Conservation (phyloP, 1,140 invertebrate genomes). For the Hydropsyche tenuis region DNA sequence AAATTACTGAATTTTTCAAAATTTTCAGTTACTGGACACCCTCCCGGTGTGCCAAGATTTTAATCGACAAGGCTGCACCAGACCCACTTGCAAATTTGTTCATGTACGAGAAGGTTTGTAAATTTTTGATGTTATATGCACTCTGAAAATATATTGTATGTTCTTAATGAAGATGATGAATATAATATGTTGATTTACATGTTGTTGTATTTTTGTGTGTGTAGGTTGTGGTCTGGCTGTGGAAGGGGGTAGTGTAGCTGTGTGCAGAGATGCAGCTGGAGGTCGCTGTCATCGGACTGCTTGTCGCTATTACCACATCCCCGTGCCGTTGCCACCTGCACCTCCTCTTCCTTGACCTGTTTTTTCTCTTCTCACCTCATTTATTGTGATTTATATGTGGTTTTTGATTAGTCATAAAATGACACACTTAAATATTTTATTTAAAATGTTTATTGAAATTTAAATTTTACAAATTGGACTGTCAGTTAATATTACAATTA, state of each 20-base stretch:
- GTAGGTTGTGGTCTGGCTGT: constrained; percentile 91
- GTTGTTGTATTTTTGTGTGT: constrained; percentile 40
- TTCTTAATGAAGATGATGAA: background rate
- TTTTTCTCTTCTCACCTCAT: constrained; percentile 39
- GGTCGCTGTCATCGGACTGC: constrained; percentile 86
- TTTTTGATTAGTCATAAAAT: constrained; percentile 40
- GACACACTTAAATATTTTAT: constrained; percentile 39
- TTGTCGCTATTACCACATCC: constrained; percentile 95
- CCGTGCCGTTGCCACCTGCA: constrained; percentile 80
- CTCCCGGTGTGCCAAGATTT: constrained; percentile 99
- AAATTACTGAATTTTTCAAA: background rate
- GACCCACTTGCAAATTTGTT: constrained; percentile 94
- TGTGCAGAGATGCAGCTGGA: constrained; percentile 92
- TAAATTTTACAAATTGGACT: constrained; percentile 30
- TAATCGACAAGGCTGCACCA: constrained; percentile 94
- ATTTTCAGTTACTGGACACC: constrained; percentile 98
- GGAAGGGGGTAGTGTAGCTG: constrained; percentile 90
- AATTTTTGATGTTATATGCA: background rate
- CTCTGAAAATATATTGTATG: too few species aligned
- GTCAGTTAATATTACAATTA: constrained; percentile 20
- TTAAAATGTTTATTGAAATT: constrained; percentile 42
- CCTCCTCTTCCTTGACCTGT: constrained; percentile 58
- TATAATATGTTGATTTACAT: background rate
- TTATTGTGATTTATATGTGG: constrained; percentile 41
- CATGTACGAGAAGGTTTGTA: constrained; percentile 91